Evolutionary conservation across 1,140 invertebrate genomes (phyloP).

Genomic region (Macrosteles quadrilineatus): DNA sequence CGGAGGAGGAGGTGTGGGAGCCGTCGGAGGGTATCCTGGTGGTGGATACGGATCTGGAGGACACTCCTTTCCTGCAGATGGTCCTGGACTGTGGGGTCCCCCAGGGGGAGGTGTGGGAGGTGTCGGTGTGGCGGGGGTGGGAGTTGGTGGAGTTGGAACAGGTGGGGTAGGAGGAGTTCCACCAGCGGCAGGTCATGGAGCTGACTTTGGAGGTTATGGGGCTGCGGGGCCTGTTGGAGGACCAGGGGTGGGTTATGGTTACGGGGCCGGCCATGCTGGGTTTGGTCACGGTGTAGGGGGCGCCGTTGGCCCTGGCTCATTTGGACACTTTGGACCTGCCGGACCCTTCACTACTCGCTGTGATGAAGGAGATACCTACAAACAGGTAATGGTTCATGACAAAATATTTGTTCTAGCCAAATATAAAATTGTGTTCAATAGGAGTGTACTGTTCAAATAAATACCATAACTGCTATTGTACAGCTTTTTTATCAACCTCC

Average conservation of each 20-base stretch:
- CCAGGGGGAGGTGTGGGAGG: conserved; percentile 39
- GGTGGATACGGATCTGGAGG: conserved; percentile 45
- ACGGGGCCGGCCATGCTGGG: conserved; percentile 33
- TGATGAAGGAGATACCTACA: conserved; percentile 77
- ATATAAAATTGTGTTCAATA: too few species aligned
- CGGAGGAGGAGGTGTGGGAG: conserved; percentile 10
- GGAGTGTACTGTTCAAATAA: conserved; percentile 10
- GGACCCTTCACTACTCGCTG: conserved; percentile 58
- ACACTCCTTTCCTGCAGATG: conserved; percentile 48
- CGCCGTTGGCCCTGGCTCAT: conserved; percentile 33
- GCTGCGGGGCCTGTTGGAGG: not conserved
- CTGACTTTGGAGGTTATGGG: conserved; percentile 22
- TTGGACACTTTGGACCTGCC: conserved; percentile 37
- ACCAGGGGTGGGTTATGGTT: conserved; percentile 44
- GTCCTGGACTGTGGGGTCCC: conserved; percentile 45
- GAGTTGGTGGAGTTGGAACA: conserved; percentile 35
- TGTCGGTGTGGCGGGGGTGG: conserved; percentile 46
- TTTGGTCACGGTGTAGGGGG: not conserved
- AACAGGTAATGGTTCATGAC: too few species aligned
- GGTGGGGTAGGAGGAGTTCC: conserved; percentile 46
- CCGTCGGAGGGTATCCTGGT: conserved; percentile 39
- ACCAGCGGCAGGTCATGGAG: conserved; percentile 32
- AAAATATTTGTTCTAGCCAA: too few species aligned
- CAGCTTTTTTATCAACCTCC: not conserved
- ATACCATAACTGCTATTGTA: not conserved